A percentile compares a stretch with the other conserved stretches of the same genome.
phyloP scores from a whole-genome alignment of 2,113 vertebrate genomes.

The Bothrops jararaca region DNA sequence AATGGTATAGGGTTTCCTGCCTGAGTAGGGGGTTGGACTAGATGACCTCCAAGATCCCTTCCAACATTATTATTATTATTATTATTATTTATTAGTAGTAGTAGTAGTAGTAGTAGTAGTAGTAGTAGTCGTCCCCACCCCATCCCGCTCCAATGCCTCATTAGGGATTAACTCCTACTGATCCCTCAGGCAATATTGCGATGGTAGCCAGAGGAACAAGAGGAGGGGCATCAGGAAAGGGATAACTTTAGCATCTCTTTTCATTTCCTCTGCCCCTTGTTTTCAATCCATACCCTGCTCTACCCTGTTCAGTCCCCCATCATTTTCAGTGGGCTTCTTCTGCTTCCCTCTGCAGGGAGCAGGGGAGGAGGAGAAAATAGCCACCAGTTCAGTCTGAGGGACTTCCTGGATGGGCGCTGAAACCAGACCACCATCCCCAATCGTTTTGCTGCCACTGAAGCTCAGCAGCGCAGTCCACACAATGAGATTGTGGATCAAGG shows the following conservation, averaged over 20 bases:
- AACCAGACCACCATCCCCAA: constrained; percentile 75
- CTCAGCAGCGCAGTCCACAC: constrained; percentile 75
- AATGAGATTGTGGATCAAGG: constrained; percentile 56
- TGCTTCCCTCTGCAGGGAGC: constrained; percentile 52
- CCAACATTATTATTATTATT: neutral
- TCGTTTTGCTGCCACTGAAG: constrained; percentile 82
- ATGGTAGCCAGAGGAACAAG: neutral
- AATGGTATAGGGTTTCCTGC: neutral
- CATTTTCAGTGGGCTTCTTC: constrained; percentile 37
- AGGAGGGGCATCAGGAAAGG: neutral
- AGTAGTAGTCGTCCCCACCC: too few species aligned
- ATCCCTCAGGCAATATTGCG: neutral
- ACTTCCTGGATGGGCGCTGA: constrained; percentile 74
- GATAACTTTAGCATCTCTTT: neutral
- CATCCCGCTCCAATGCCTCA: neutral
- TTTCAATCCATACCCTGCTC: neutral
- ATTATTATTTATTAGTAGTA: too few species aligned
- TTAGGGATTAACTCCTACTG: neutral
- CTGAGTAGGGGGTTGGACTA: neutral
- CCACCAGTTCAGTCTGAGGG: constrained; percentile 69
- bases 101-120: too few species aligned
- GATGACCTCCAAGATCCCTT: neutral
- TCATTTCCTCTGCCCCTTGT: neutral
- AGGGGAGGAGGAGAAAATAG: constrained; percentile 71
- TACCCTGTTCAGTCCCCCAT: neutral